Conservation (phyloP, 2,888 invertebrate species). For the Latrodectus elegans region DNA sequence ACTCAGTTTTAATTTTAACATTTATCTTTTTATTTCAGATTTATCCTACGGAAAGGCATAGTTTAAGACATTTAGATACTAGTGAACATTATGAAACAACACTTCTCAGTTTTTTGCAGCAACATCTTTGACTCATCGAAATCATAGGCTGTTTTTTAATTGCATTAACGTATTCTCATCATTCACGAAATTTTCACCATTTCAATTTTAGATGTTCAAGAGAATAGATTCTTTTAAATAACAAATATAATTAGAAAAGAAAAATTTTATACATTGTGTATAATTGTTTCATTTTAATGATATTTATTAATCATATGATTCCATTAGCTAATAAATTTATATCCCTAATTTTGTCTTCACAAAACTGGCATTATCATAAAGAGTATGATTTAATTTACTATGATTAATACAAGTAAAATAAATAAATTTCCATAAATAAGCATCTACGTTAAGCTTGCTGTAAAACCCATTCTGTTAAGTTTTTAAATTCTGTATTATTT, state of each 20-base stretch:
- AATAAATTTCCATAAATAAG: too few species aligned
- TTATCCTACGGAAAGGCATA: conserved; percentile 97
- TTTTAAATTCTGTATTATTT: too few species aligned
- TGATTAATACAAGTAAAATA: too few species aligned
- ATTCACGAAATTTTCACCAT: conserved; percentile 39
- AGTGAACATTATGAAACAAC: conserved; percentile 98
- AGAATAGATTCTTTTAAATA: conserved; percentile 10
- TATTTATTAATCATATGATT: background rate
- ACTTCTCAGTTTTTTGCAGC: conserved; percentile 91
- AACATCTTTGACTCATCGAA: conserved; percentile 73
- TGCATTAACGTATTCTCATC: conserved; percentile 8
- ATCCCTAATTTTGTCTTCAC: too few species aligned
- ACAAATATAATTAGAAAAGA: background rate
- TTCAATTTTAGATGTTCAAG: conserved; percentile 37
- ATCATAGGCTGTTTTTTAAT: conserved; percentile 61
- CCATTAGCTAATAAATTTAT: too few species aligned
- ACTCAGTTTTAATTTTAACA: background rate
- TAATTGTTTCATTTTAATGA: too few species aligned
- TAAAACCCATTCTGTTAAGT: too few species aligned
- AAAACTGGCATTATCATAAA: too few species aligned
- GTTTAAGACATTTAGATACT: conserved; percentile 92
- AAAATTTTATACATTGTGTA: too few species aligned
- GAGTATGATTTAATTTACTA: too few species aligned
- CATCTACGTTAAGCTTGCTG: too few species aligned
- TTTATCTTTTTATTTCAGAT: conserved; percentile 77